Evolutionary conservation across 2,113 vertebrate species (phyloP), one percentile per base, ranked within the genome.

Genomic region (Cynopterus brachyotis): DNA sequence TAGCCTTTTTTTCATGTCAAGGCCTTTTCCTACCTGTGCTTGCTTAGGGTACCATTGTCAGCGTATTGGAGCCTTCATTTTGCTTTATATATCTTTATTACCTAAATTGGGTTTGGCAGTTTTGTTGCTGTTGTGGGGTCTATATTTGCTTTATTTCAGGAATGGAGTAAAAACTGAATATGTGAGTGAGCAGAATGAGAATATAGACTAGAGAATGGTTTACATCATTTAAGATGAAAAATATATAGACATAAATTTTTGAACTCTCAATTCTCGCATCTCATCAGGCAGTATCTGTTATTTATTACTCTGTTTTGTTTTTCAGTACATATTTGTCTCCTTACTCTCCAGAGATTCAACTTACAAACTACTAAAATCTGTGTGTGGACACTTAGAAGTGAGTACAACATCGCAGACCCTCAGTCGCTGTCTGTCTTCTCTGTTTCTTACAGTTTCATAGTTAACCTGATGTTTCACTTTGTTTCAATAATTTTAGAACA

Each of bases 271-370:
- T 37, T 47, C 15, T 83, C 22, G 1, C 26, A 37, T 67, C 60
- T 57, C 5, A 0, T 62, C 64, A 67, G 24, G 15, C 30, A 73
- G 5, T 86, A 32, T 84, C 67, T 75, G 10, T 86, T 62, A 45
- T 85, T 89, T 76, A 42, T 98, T 93, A 20, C 32, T 91, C 47
- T 24, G 10, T 92, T 87, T 79, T 98, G 94, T 95, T 98, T 99
- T 98, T 89, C 98, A 99, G 99, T 99, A 99, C n/a, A 98, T 99
- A 83, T 99, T 99, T 84, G 99, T 99, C 83, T 99, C 99, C 30
- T 98, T 99, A 13, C 98, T 99, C 97, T 99, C 99, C 98, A 99
- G 99, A 99, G 99, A 99, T 98, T 99, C 99, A 60, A 99, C 99
- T 70, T 99, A 99, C 98, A 99, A 99, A 97, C 96, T 99, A 17